These are phyloP conservation scores for Lymantria dispar DNA, from an alignment of 2,888 invertebrate species.

Conservation along the genomic window DNA sequence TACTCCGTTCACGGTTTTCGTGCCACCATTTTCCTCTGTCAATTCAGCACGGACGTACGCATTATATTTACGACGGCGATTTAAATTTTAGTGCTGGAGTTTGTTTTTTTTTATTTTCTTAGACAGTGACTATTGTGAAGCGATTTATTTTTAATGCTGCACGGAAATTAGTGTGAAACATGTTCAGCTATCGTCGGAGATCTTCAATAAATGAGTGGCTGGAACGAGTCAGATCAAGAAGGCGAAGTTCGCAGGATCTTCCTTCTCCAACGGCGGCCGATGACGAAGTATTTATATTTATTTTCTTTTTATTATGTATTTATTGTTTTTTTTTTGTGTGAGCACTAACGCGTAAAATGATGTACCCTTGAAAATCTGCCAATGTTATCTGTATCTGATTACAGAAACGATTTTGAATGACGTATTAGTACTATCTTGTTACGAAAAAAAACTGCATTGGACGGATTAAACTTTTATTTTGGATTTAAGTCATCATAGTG, in stretches of 20 bases:
- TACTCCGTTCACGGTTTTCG: constrained; percentile 46
- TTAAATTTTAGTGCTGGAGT: constrained; percentile 32
- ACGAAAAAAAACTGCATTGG: constrained; percentile 27
- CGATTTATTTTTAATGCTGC: background rate
- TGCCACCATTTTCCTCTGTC: constrained; percentile 69
- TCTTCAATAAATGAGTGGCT: constrained; percentile 52
- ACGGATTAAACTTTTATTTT: background rate
- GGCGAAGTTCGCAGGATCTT: constrained; percentile 48
- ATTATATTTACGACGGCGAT: constrained; percentile 31
- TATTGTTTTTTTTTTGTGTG: background rate
- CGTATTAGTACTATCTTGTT: constrained; percentile 23
- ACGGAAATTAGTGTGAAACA: constrained; percentile 10
- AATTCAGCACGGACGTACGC: constrained; percentile 66
- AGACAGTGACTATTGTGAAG: constrained; percentile 9
- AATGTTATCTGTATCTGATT: constrained; percentile 71
- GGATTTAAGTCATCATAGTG: background rate
- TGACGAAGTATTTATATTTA: constrained; percentile 5
- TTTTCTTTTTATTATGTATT: background rate
- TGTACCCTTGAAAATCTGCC: constrained; percentile 61
- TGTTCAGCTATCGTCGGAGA: constrained; percentile 40
- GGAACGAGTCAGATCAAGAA: constrained; percentile 50
- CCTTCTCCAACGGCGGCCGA: constrained; percentile 27
- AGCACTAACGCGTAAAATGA: constrained; percentile 37
- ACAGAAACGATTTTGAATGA: constrained; percentile 39
- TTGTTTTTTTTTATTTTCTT: constrained; percentile 7